Evolutionary conservation across 2,888 invertebrate species (phyloP), one percentile per base, ranked within the genome.

Genomic region (Corythucha ciliata): DNA sequence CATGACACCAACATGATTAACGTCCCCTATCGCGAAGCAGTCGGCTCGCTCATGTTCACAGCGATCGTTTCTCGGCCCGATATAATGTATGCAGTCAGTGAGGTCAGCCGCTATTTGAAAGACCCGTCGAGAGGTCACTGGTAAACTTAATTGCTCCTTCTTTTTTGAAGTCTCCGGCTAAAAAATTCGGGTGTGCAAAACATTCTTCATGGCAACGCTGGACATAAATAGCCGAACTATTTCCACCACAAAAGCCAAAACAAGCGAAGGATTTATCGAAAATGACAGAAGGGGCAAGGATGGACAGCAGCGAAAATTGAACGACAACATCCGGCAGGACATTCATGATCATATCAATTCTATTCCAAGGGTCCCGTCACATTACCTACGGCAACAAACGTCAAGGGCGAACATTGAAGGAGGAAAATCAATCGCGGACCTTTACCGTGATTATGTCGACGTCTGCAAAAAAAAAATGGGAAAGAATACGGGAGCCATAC

Each of bases 311-410:
- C 6, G 14, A 3, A 47, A 34, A 47, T 26, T 47, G 12, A 25
- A 26, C 12, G 47, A 47, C 3, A 14, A 6, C 2, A 20, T 36
- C 2, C 26, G 26, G 14, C 12, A 36, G 3, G 47, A 47, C 22
- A 22, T 47, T 14, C 34, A 40, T n/a, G 26, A 16, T 10, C 48
- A 48, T 12, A 48, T 48, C 3, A 26, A 48, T 14, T 48, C 48
- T 4, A 48, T 48, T 14, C 48, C 48, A 10, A 7, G 48, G 25
- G n/a, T 48, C 7, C 24, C 21, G 27, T 34, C 33, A 22, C 59
- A 59, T 49, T 60, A 60, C 39, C 48, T 51, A 21, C 4, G 40
- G 1, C 29, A 18, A 3, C 47, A 47, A n/a, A 25, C 47, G 1
- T 4, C 5, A 8, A 6, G 37, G 7, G 47, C 34, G 20, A 36